Percentiles rank a stretch among this genome's conserved stretches.
Evolutionary conservation across 2,888 invertebrate species (phyloP).

Genomic region (Cabera pusaria): DNA sequence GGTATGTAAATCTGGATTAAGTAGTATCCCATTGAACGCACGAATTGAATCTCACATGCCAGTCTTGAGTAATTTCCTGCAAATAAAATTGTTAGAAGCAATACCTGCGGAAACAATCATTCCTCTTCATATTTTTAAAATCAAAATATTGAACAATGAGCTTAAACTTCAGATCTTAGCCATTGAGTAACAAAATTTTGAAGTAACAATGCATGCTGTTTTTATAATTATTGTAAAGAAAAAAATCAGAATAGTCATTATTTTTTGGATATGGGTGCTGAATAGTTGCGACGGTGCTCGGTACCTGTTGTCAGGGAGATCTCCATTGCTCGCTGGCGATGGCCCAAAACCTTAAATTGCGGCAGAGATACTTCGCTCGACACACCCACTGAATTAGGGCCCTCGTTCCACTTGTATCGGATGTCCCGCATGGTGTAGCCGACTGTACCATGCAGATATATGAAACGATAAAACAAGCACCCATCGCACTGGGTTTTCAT

Average conservation of each 20-base stretch:
- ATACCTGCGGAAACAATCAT: too few species aligned
- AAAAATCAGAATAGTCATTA: conserved; percentile 1
- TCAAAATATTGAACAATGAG: too few species aligned
- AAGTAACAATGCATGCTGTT: too few species aligned
- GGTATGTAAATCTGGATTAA: conserved; percentile 99
- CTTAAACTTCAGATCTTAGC: too few species aligned
- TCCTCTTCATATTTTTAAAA: too few species aligned
- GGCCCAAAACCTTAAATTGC: conserved; percentile 98
- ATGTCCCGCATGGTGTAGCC: conserved; percentile 99
- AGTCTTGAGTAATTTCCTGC: conserved; percentile 97
- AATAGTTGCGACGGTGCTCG: conserved; percentile 48
- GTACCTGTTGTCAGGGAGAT: conserved; percentile 97
- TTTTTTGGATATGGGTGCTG: conserved; percentile 8
- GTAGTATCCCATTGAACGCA: conserved; percentile 99
- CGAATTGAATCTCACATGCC: conserved; percentile 98
- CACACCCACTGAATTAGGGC: conserved; percentile 95
- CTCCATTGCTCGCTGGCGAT: conserved; percentile 96
- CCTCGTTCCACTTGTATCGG: conserved; percentile 98
- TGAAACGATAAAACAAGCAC: conserved; percentile 76
- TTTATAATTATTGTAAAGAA: too few species aligned
- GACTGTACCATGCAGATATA: conserved; percentile 88
- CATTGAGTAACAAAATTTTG: too few species aligned
- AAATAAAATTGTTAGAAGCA: too few species aligned
- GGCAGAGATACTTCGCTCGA: conserved; percentile 97
- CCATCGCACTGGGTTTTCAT: conserved; percentile 79